Conservation (phyloP, 64 coral and sea anemone genomes). For the Porites australiensis region DNA sequence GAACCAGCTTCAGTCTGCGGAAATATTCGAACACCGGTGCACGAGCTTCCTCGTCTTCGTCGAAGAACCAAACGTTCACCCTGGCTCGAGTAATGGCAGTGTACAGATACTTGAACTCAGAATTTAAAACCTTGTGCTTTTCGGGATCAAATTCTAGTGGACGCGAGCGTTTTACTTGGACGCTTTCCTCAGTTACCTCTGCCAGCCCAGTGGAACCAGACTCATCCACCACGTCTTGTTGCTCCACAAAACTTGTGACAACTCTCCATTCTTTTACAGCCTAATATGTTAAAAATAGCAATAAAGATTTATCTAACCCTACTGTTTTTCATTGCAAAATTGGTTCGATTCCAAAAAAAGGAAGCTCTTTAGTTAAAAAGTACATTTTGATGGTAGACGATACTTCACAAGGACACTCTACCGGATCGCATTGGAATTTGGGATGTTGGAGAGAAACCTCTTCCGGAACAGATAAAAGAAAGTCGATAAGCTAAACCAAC, state of each 20-base stretch:
- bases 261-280: constrained; percentile 72
- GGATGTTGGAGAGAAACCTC: too few species aligned
- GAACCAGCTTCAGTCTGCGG: neutral
- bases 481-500: too few species aligned
- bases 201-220: constrained; percentile 8
- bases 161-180: neutral
- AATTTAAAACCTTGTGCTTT: constrained; percentile 94
- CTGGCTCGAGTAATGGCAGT: constrained; percentile 95
- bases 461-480: too few species aligned
- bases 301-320: neutral
- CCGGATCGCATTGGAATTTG: too few species aligned
- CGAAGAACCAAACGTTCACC: constrained; percentile 99
- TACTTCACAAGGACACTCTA: too few species aligned
- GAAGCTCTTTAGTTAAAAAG: too few species aligned
- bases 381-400: too few species aligned
- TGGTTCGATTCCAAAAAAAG: too few species aligned
- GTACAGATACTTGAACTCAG: constrained; percentile 98
- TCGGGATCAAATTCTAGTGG: constrained; percentile 82
- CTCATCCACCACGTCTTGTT: neutral
- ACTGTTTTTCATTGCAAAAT: too few species aligned
- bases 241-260: constrained; percentile 48
- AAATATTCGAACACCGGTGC: constrained; percentile 82
- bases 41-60: constrained; percentile 83
- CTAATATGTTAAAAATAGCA: constrained; percentile 26
- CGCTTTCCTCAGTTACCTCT: constrained; percentile 10